phyloP scores from a whole-genome alignment of 2,888 invertebrate genomes.

The Athrips mouffetella region DNA sequence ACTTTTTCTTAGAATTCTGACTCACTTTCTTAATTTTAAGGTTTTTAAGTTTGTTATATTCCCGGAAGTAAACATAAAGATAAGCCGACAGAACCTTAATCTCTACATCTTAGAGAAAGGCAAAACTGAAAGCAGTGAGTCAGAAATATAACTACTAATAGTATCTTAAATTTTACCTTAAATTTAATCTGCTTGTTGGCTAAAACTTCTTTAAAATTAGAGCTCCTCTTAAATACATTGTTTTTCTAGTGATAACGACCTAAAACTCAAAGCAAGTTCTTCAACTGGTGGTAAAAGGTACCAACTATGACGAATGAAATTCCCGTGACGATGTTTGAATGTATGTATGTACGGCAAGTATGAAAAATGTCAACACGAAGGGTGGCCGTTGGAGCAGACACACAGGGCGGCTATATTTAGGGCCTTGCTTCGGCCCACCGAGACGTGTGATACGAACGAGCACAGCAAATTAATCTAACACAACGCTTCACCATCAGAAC shows the following conservation, averaged over 20 bases:
- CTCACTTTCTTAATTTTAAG: background rate
- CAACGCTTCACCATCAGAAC: slow-evolving; percentile 42
- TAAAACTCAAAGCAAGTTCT: no score
- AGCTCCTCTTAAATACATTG: no score
- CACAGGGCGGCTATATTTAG: slow-evolving; percentile 61
- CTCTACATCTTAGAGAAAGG: background rate
- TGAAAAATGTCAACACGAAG: slow-evolving; percentile 36
- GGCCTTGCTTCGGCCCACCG: slow-evolving; percentile 47
- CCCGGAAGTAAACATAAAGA: background rate
- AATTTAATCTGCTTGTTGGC: background rate
- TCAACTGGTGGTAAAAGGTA: background rate
- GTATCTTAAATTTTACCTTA: background rate
- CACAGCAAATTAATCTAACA: slow-evolving; percentile 50
- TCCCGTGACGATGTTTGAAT: slow-evolving; percentile 4
- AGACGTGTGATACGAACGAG: slow-evolving; percentile 55
- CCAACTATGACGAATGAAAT: slow-evolving; percentile 8
- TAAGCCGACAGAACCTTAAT: background rate
- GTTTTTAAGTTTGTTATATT: background rate
- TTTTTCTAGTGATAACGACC: no score
- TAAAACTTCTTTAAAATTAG: no score
- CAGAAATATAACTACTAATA: background rate
- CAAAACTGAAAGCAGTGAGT: background rate
- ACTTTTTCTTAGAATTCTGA: no score
- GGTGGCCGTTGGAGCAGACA: slow-evolving; percentile 38
- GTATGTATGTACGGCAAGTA: background rate